These are phyloP conservation scores for Poeciliopsis turrubarensis DNA, from an alignment of 2,113 vertebrate species.

Conservation along the genomic window DNA sequence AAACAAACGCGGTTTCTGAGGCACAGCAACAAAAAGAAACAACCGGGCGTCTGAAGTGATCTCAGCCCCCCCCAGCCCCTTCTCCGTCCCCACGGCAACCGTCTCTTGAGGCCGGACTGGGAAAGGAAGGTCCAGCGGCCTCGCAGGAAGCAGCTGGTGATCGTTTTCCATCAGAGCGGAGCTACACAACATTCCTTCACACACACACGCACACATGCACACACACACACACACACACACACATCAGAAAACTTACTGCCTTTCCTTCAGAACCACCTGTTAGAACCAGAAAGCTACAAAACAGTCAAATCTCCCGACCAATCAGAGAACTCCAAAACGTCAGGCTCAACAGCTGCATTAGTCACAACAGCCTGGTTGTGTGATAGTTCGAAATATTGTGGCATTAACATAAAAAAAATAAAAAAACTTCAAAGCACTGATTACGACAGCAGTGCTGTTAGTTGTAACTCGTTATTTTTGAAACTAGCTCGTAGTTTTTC, in stretches of 20 bases:
- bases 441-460: background rate
- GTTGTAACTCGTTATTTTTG: background rate
- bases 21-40: constrained; percentile 54
- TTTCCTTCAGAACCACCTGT: constrained; percentile 40
- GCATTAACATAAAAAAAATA: no score
- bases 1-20: constrained; percentile 56
- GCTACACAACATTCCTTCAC: background rate
- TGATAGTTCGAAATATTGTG: background rate
- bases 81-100: no score
- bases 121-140: constrained; percentile 24
- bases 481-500: no score
- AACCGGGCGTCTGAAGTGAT: constrained; percentile 65
- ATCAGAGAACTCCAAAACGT: constrained; percentile 27
- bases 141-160: constrained; percentile 30
- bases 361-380: background rate
- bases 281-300: constrained; percentile 38
- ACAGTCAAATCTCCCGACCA: constrained; percentile 15
- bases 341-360: constrained; percentile 15
- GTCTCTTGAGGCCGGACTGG: constrained; percentile 20
- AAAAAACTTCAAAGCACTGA: background rate
- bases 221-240: constrained; percentile 12
- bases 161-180: constrained; percentile 34
- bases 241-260: constrained; percentile 5
- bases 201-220: constrained; percentile 6
- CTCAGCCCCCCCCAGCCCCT: constrained; percentile 34